phyloP scores from a whole-genome alignment of 2,113 vertebrate genomes.

The Ctenomys sociabilis region DNA sequence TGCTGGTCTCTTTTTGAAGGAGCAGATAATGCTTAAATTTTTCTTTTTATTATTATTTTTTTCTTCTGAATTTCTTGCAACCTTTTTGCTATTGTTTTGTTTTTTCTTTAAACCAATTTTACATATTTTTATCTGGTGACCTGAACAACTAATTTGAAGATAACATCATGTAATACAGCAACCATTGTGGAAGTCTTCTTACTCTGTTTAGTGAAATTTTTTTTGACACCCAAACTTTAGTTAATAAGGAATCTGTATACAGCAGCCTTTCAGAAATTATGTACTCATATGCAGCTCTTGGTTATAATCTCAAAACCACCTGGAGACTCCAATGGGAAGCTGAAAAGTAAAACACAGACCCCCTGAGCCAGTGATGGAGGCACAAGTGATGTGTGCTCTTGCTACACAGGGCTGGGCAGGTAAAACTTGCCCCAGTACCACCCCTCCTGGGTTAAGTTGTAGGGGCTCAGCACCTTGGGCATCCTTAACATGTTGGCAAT shows the following conservation, averaged over 20 bases:
- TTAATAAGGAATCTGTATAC: background rate
- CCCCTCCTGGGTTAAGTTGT: slow-evolving; percentile 89
- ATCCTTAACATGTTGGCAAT: slow-evolving; percentile 94
- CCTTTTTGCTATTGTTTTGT: too few relatives aligned
- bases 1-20: too few relatives aligned
- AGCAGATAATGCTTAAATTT: too few relatives aligned
- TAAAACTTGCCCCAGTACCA: slow-evolving; percentile 93
- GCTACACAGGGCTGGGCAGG: slow-evolving; percentile 88
- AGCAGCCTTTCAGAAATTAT: background rate
- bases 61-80: too few relatives aligned
- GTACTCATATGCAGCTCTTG: background rate
- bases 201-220: too few relatives aligned
- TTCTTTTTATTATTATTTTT: too few relatives aligned
- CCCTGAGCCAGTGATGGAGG: background rate
- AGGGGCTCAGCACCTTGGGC: slow-evolving; percentile 92
- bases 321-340: background rate
- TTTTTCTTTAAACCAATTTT: too few relatives aligned
- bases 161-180: too few relatives aligned
- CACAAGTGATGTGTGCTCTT: accelerated
- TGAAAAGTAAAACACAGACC: background rate
- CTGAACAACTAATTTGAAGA: too few relatives aligned
- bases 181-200: too few relatives aligned
- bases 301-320: background rate
- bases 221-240: slow-evolving; percentile 24
- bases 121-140: too few relatives aligned